These are phyloP conservation scores for Alfaro cultratus DNA, from an alignment of 2,797 vertebrate species.

Conservation along the genomic window DNA sequence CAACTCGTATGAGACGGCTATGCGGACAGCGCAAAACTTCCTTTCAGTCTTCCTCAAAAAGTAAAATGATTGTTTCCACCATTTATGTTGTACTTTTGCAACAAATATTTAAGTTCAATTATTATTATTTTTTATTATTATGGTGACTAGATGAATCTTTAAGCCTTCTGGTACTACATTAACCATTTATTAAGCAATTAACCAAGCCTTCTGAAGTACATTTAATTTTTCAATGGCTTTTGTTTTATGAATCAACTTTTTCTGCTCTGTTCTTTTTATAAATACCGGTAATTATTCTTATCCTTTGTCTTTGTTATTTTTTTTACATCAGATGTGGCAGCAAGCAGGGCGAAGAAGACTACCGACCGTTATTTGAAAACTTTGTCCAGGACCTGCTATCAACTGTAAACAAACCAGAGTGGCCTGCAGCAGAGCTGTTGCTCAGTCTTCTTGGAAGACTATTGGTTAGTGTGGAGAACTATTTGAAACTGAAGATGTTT, in stretches of 20 bases:
- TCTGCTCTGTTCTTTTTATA: background rate
- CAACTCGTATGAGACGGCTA: constrained; percentile 97
- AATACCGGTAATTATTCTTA: background rate
- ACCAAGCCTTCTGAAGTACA: background rate
- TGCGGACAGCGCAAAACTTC: constrained; percentile 98
- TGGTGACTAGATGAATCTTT: background rate
- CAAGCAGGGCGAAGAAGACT: constrained; percentile 98
- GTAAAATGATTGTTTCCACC: constrained; percentile 73
- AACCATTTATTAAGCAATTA: background rate
- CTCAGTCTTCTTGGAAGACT: constrained; percentile 96
- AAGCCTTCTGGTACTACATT: background rate
- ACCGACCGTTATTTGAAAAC: constrained; percentile 97
- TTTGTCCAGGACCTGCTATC: constrained; percentile 98
- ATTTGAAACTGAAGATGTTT: constrained; percentile 11
- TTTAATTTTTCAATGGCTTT: background rate
- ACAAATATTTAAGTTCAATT: background rate
- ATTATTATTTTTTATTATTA: background rate
- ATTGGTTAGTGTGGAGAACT: constrained; percentile 82
- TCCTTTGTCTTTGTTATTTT: constrained; percentile 4
- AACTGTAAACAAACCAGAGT: constrained; percentile 98
- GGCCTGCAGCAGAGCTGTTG: constrained; percentile 95
- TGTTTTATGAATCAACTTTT: background rate
- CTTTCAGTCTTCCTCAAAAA: constrained; percentile 98
- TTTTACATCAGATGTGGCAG: constrained; percentile 91
- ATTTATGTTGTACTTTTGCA: background rate